These are phyloP conservation scores for Philaethria dido DNA, from an alignment of 2,888 invertebrate genomes.

Conservation along the genomic window DNA sequence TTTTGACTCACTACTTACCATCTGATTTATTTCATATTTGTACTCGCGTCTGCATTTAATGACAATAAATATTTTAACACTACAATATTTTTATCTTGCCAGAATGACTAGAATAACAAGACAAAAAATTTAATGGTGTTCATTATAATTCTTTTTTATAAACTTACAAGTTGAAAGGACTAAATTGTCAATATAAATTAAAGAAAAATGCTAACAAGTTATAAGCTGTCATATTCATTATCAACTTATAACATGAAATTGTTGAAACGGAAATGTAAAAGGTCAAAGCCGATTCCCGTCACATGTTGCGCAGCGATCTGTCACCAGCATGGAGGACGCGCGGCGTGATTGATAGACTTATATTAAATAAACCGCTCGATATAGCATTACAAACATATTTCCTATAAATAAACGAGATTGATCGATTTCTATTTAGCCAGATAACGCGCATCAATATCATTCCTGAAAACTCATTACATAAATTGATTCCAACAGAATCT, in stretches of 20 bases:
- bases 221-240: slow-evolving; percentile 17
- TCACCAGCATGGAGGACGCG: slow-evolving; percentile 65
- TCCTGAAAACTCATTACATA: slow-evolving; percentile 28
- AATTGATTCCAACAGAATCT: slow-evolving; percentile 24
- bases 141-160: no score
- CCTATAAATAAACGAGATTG: slow-evolving; percentile 72
- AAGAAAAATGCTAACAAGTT: background rate
- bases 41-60: no score
- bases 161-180: no score
- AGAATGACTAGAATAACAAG: no score
- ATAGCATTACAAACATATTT: slow-evolving; percentile 77
- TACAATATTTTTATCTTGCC: no score
- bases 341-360: slow-evolving; percentile 74
- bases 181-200: no score
- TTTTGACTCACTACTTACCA: no score
- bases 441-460: slow-evolving; percentile 36
- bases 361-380: slow-evolving; percentile 79
- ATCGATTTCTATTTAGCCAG: slow-evolving; percentile 61
- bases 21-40: no score
- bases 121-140: no score
- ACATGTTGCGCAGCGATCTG: slow-evolving; percentile 73
- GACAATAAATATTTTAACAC: no score
- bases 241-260: slow-evolving; percentile 8
- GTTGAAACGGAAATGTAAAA: slow-evolving; percentile 43
- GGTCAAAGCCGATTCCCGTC: slow-evolving; percentile 52